These are phyloP conservation scores for Atta colombica DNA, from an alignment of 1,140 invertebrate genomes.

Conservation along the genomic window DNA sequence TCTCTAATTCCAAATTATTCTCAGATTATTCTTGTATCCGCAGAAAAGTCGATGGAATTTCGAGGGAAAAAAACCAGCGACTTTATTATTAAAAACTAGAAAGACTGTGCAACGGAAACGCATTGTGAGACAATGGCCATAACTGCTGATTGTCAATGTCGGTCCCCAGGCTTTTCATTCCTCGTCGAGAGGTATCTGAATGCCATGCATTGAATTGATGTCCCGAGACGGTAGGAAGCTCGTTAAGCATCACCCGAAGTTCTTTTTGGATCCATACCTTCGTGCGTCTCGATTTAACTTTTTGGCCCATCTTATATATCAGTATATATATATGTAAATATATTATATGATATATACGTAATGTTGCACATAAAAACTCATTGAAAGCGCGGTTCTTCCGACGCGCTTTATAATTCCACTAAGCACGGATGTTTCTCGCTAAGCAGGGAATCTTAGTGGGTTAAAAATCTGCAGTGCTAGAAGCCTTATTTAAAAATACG, in stretches of 20 bases:
- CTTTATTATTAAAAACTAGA: constrained; percentile 68
- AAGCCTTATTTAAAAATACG: not conserved
- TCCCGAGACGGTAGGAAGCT: constrained; percentile 72
- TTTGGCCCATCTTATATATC: not conserved
- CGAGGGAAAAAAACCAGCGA: constrained; percentile 11
- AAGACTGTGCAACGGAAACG: constrained; percentile 45
- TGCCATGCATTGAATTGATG: constrained; percentile 60
- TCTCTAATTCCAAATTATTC: not conserved
- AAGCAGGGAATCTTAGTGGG: not conserved
- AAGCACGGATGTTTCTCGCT: constrained; percentile 27
- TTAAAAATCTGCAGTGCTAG: not conserved
- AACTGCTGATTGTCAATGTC: constrained; percentile 70
- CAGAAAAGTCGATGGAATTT: constrained; percentile 21
- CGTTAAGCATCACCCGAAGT: constrained; percentile 72
- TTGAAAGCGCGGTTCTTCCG: not conserved
- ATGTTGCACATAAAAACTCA: not conserved
- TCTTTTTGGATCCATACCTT: constrained; percentile 61
- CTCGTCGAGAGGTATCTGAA: constrained; percentile 60
- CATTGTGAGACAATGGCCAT: constrained; percentile 67
- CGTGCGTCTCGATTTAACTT: not conserved
- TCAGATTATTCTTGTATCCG: not conserved
- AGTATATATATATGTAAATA: constrained; percentile 34
- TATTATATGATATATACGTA: not conserved
- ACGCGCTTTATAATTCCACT: not conserved
- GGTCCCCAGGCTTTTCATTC: constrained; percentile 21